phyloP scores from a whole-genome alignment of 2,113 vertebrate genomes.

The Oncorhynchus mykiss region DNA sequence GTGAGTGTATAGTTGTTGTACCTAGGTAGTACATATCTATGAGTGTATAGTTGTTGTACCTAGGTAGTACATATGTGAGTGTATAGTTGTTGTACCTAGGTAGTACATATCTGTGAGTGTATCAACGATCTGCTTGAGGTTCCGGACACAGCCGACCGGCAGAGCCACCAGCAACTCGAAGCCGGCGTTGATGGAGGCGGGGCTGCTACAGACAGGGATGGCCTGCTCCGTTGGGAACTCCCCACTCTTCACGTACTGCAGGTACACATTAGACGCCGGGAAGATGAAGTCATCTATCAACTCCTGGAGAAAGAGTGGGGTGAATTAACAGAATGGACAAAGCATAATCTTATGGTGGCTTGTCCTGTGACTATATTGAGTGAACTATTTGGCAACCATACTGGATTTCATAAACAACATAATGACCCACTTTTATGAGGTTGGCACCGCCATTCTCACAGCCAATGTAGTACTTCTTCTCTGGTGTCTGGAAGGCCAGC shows the following conservation, averaged over 20 bases:
- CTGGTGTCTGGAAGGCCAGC: conserved; percentile 86
- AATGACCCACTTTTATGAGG: conserved; percentile 81
- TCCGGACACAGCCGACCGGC: conserved; percentile 86
- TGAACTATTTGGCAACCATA: neutral
- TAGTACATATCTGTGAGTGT: conserved; percentile 93
- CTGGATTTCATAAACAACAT: neutral
- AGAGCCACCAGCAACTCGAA: conserved; percentile 88
- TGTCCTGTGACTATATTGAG: neutral
- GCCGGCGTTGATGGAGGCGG: conserved; percentile 88
- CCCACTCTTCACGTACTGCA: conserved; percentile 89
- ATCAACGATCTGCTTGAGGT: conserved; percentile 89
- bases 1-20: conserved; percentile 76
- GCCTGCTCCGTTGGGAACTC: conserved; percentile 88
- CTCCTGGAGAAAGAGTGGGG: conserved; percentile 68
- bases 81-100: conserved; percentile 71
- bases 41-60: conserved; percentile 58
- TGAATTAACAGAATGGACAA: neutral
- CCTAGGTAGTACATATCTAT: neutral
- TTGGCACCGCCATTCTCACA: conserved; percentile 91
- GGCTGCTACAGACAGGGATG: conserved; percentile 88
- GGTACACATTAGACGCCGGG: conserved; percentile 88
- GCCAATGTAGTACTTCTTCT: conserved; percentile 90
- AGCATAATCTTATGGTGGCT: neutral
- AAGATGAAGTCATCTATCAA: conserved; percentile 93
- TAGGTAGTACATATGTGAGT: conserved; percentile 83